A percentile compares a stretch with the other conserved stretches of the same genome.
Conservation (phyloP, 2,797 vertebrate species). For the Propithecus perrieri region DNA sequence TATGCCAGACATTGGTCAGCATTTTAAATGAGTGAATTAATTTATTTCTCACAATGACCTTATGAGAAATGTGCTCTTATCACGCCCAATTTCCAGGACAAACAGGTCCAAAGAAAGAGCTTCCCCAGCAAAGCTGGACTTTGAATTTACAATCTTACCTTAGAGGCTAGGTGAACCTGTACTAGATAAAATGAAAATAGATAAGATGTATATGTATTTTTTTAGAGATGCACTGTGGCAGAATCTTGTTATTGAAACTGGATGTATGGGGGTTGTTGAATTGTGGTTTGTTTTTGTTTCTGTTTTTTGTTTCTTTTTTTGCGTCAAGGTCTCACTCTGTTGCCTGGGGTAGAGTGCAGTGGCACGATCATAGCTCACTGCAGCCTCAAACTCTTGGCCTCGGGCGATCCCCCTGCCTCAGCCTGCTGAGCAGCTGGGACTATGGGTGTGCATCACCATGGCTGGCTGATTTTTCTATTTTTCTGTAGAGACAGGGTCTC, state of each 20-base stretch:
- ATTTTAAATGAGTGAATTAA: background rate
- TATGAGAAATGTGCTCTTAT: background rate
- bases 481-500: no score
- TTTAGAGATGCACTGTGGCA: background rate
- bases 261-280: background rate
- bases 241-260: slow-evolving; percentile 2
- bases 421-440: background rate
- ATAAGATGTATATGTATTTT: slow-evolving; percentile 26
- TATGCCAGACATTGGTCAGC: background rate
- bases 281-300: background rate
- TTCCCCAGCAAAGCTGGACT: background rate
- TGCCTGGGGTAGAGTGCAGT: background rate
- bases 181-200: background rate
- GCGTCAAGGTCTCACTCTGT: background rate
- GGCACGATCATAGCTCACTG: background rate
- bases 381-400: background rate
- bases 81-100: background rate
- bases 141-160: background rate
- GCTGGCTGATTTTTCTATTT: no score
- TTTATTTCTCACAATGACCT: background rate
- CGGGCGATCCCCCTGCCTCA: background rate
- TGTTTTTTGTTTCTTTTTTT: background rate
- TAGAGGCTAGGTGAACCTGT: background rate
- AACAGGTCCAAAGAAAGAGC: background rate
- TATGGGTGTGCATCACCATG: background rate